Percentiles rank a stretch among this genome's conserved stretches.
These are phyloP conservation scores for Rhodinocichla rosea DNA, from an alignment of 2,113 vertebrate species.

Conservation along the genomic window DNA sequence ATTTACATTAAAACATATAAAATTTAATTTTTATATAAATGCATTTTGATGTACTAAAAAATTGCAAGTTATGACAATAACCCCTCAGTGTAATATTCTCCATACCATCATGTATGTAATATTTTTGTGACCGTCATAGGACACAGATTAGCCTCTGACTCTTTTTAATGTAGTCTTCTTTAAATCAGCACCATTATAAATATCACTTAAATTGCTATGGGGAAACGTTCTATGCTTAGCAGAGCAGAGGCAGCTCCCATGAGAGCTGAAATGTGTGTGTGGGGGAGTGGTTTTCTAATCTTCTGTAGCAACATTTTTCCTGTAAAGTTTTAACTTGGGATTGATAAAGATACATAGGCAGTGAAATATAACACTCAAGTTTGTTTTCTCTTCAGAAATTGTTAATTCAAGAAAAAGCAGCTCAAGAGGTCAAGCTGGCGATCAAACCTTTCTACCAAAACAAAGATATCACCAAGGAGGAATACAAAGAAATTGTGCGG, in stretches of 20 bases:
- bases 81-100: neutral
- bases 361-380: neutral
- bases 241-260: neutral
- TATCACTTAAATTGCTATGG: neutral
- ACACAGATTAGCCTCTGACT: neutral
- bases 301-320: neutral
- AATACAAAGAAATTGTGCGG: slow-evolving; percentile 97
- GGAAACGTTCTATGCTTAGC: neutral
- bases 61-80: neutral
- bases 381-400: slow-evolving; percentile 79
- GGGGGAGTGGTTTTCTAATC: neutral
- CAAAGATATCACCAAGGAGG: slow-evolving; percentile 97
- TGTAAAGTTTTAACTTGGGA: neutral
- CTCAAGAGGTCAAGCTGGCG: slow-evolving; percentile 93
- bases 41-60: neutral
- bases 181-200: neutral
- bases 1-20: neutral
- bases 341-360: neutral
- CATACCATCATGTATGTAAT: neutral
- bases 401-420: slow-evolving; percentile 91
- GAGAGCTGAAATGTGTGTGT: neutral
- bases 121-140: neutral
- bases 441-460: slow-evolving; percentile 98
- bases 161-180: neutral
- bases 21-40: neutral